Evolutionary conservation across 2,797 vertebrate species (phyloP).

Genomic region (Spheniscus humboldti): DNA sequence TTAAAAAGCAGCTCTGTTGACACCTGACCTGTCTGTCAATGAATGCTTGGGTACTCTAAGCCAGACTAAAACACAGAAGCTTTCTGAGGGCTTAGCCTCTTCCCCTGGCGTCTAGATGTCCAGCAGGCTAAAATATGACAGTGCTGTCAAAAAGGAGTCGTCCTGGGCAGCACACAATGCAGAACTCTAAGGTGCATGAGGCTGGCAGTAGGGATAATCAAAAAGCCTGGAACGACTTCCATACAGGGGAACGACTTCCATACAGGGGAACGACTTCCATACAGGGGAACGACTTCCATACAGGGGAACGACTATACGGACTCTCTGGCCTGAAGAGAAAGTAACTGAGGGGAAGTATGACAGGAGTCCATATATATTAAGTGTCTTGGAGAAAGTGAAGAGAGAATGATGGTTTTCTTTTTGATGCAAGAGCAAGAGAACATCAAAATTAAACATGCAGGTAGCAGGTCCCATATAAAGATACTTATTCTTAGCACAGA

Average conservation of each 20-base stretch:
- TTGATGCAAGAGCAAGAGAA: not conserved
- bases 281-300: not conserved
- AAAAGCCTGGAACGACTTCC: not conserved
- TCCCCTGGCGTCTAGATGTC: not conserved
- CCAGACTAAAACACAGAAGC: not conserved
- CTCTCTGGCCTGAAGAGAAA: not conserved
- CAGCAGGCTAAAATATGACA: not conserved
- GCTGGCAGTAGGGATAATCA: not conserved
- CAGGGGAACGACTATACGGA: rapidly evolving
- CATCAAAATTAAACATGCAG: not conserved
- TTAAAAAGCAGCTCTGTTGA: not conserved
- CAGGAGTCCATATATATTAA: not conserved
- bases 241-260: too few species aligned
- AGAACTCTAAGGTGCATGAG: not conserved
- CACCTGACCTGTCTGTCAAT: not conserved
- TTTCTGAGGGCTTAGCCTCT: not conserved
- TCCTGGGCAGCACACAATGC: not conserved
- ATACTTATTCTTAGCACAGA: not conserved
- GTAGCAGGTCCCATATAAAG: not conserved
- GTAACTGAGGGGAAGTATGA: not conserved
- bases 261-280: too few species aligned
- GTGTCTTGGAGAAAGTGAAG: not conserved
- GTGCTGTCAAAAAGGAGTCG: not conserved
- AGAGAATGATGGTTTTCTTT: not conserved
- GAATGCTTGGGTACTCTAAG: not conserved